phyloP scores from a whole-genome alignment of 1,140 invertebrate genomes.

The Grapholita molesta region DNA sequence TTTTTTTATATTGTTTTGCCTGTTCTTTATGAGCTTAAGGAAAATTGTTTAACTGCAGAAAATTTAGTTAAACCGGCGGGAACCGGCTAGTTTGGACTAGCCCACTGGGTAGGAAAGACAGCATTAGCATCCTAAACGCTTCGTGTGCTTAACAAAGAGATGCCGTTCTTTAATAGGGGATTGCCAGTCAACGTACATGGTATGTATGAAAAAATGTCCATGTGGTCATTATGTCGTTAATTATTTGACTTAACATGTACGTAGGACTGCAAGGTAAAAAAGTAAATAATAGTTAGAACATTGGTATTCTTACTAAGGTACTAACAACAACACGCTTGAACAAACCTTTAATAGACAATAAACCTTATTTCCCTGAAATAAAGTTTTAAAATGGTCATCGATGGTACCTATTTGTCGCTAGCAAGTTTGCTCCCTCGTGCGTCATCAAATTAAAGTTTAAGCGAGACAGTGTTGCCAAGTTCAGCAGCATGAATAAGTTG shows the following conservation, averaged over 20 bases:
- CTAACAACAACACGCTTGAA: neutral
- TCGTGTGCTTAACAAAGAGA: too few species aligned
- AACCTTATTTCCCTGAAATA: neutral
- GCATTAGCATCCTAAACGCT: too few species aligned
- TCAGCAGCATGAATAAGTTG: conserved; percentile 1
- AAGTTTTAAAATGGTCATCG: neutral
- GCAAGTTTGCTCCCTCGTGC: neutral
- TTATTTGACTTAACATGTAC: neutral
- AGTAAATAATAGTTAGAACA: neutral
- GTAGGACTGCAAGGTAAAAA: neutral
- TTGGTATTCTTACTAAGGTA: neutral
- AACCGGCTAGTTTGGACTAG: too few species aligned
- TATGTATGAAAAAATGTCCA: too few species aligned
- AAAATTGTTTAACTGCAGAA: too few species aligned
- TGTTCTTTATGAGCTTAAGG: too few species aligned
- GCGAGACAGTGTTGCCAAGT: neutral
- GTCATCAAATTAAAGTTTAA: conserved; percentile 2
- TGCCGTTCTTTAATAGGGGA: too few species aligned
- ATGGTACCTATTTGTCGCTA: neutral
- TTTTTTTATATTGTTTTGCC: too few species aligned
- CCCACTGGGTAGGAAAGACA: too few species aligned
- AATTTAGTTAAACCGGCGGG: too few species aligned
- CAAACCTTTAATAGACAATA: too few species aligned
- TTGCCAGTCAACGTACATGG: too few species aligned
- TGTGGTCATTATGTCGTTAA: neutral